Evolutionary conservation across 2,113 vertebrate genomes (phyloP).

Genomic region (Pluvialis apricaria): DNA sequence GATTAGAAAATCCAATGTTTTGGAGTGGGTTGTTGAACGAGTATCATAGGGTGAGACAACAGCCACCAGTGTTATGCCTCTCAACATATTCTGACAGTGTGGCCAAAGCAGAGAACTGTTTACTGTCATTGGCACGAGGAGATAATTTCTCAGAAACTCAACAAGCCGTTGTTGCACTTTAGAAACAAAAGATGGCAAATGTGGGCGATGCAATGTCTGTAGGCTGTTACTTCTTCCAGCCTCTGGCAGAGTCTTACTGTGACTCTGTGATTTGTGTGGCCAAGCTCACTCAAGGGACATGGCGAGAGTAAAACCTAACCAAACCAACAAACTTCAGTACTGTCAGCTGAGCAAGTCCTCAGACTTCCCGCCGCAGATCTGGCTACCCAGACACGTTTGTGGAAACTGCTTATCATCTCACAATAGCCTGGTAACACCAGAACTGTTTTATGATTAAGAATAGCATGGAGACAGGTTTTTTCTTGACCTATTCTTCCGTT

Average conservation of each 20-base stretch:
- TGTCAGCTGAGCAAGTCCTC: neutral
- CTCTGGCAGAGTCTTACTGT: neutral
- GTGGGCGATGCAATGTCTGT: rapidly evolving
- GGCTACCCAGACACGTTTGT: neutral
- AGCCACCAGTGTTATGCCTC: neutral
- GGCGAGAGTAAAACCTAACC: neutral
- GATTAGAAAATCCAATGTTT: neutral
- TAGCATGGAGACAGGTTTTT: neutral
- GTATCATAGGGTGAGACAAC: neutral
- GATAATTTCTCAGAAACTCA: neutral
- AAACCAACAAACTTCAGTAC: too few species aligned
- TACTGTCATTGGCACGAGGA: neutral
- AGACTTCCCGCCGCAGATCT: rapidly evolving
- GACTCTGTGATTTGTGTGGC: neutral
- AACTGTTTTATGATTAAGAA: neutral
- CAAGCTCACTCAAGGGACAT: rapidly evolving
- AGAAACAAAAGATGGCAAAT: neutral
- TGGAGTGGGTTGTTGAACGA: neutral
- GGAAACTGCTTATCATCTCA: neutral
- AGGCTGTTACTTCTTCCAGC: neutral
- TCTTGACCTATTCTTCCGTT: neutral
- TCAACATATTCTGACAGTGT: rapidly evolving
- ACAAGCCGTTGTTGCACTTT: rapidly evolving
- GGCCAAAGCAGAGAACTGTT: neutral
- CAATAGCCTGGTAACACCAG: neutral